These are phyloP conservation scores for Mystacornis crossleyi DNA, from an alignment of 2,113 vertebrate species.

Conservation along the genomic window DNA sequence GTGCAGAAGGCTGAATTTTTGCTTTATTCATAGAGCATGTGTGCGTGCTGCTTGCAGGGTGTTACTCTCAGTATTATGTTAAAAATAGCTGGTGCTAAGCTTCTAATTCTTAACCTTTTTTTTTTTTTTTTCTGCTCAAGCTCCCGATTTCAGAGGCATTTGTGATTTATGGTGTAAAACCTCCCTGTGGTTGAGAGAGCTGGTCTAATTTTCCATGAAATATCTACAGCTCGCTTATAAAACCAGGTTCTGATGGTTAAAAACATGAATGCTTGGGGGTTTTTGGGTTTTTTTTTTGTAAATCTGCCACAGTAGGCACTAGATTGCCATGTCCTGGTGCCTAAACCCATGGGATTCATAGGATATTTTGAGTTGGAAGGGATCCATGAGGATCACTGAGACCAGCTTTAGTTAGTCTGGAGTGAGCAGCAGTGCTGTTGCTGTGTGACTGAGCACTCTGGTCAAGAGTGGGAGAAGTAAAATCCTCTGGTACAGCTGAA, in stretches of 20 bases:
- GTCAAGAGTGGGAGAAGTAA: background rate
- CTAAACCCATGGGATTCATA: background rate
- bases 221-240: background rate
- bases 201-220: background rate
- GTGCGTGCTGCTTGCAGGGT: background rate
- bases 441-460: background rate
- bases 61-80: background rate
- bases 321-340: background rate
- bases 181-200: background rate
- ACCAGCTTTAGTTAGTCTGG: background rate
- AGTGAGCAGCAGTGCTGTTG: background rate
- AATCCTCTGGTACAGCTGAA: background rate
- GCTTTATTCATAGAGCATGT: background rate
- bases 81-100: slow-evolving; percentile 11
- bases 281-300: background rate
- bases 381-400: background rate
- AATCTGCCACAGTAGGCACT: background rate
- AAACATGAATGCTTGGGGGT: background rate
- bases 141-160: background rate
- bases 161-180: background rate
- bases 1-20: background rate
- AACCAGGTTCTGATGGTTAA: background rate
- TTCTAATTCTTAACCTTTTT: background rate
- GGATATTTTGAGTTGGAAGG: background rate
- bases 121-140: background rate